These are phyloP conservation scores for Thaleichthys pacificus DNA, from an alignment of 2,797 vertebrate genomes.

Conservation along the genomic window DNA sequence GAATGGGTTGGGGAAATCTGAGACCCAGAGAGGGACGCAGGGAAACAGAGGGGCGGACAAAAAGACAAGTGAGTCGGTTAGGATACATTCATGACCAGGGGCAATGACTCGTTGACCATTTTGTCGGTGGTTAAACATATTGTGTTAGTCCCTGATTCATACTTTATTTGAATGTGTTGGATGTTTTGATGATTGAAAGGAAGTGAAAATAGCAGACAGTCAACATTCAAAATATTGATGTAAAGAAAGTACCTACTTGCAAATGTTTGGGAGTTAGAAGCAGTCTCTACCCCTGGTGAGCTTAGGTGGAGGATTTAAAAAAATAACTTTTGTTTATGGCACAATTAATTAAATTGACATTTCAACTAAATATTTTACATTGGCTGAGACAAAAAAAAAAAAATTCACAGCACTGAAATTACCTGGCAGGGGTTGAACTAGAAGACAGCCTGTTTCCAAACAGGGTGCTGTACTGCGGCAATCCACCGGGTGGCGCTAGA, in stretches of 20 bases:
- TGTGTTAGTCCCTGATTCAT: no score
- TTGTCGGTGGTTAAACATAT: no score
- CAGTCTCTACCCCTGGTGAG: slow-evolving; percentile 71
- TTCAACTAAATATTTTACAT: background rate
- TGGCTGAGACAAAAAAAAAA: background rate
- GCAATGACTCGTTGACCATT: no score
- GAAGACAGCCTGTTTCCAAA: slow-evolving; percentile 77
- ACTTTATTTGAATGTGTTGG: no score
- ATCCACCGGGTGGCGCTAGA: slow-evolving; percentile 73
- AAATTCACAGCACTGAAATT: slow-evolving; percentile 3
- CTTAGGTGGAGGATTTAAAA: slow-evolving; percentile 46
- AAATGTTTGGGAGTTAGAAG: slow-evolving; percentile 70
- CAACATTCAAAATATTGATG: background rate
- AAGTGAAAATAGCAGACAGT: no score
- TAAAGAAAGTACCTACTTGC: slow-evolving; percentile 65
- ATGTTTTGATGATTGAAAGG: no score
- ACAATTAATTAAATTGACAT: background rate
- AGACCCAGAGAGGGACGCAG: slow-evolving; percentile 31
- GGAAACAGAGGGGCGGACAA: background rate
- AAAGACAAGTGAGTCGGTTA: background rate
- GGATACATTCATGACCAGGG: background rate
- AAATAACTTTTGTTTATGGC: background rate
- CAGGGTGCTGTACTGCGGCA: slow-evolving; percentile 76
- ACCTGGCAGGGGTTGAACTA: slow-evolving; percentile 79
- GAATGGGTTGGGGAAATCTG: slow-evolving; percentile 88